These are phyloP conservation scores for Dicentrarchus labrax DNA, from an alignment of 2,113 vertebrate species.

Conservation along the genomic window DNA sequence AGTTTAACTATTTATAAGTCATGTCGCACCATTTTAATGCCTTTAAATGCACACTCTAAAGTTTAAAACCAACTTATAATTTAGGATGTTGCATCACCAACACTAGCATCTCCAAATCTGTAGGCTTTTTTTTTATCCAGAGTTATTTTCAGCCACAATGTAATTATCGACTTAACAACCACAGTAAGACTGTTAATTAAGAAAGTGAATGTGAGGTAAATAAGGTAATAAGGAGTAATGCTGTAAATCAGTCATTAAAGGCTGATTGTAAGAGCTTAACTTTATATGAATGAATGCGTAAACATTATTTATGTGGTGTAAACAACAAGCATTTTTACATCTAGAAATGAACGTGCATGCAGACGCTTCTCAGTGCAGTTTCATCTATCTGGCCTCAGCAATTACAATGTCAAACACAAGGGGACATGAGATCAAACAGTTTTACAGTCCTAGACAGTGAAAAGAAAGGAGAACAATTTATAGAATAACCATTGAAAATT, in stretches of 20 bases:
- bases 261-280: background rate
- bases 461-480: conserved; percentile 42
- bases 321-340: conserved; percentile 10
- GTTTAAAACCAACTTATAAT: background rate
- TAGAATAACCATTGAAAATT: conserved; percentile 43
- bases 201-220: background rate
- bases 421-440: conserved; percentile 43
- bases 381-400: background rate
- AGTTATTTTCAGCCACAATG: background rate
- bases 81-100: background rate
- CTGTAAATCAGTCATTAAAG: background rate
- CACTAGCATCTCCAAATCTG: background rate
- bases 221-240: background rate
- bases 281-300: too few species aligned
- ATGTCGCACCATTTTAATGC: background rate
- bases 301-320: background rate
- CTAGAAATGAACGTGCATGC: background rate
- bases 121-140: background rate
- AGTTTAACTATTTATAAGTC: background rate
- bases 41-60: background rate
- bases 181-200: background rate
- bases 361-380: background rate
- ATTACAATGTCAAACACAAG: conserved; percentile 31
- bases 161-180: conserved; percentile 4
- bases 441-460: conserved; percentile 25